Percentiles rank a stretch among this genome's conserved stretches.
Conservation (phyloP, 23 tunicate species). For the Trididemnum clinides region DNA sequence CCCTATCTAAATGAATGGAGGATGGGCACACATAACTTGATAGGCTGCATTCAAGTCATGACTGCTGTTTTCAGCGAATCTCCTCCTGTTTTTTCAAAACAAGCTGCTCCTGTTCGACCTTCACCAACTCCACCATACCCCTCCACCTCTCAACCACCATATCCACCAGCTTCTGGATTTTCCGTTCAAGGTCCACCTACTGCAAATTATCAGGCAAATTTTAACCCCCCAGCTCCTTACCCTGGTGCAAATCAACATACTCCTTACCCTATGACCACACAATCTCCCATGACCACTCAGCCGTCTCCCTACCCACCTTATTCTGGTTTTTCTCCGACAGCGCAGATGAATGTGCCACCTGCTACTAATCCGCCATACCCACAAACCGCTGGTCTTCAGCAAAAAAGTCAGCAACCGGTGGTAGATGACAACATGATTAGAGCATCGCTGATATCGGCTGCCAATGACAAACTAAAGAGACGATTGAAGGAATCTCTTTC, state of each 20-base stretch:
- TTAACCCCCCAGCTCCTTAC: constrained; percentile 60
- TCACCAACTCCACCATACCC: constrained; percentile 43
- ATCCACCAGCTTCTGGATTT: constrained; percentile 38
- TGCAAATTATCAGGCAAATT: constrained; percentile 50
- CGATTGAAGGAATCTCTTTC: constrained; percentile 64
- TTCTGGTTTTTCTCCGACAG: constrained; percentile 34
- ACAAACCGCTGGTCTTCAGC: background rate
- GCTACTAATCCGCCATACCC: constrained; percentile 36
- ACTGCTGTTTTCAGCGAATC: constrained; percentile 70
- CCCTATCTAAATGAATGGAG: constrained; percentile 96
- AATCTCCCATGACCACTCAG: constrained; percentile 2
- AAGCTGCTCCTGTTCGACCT: constrained; percentile 51
- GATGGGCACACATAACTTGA: constrained; percentile 51
- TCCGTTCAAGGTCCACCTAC: constrained; percentile 84
- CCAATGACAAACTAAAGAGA: constrained; percentile 79
- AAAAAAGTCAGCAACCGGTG: constrained; percentile 23
- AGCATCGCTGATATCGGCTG: constrained; percentile 72
- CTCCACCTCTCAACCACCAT: constrained; percentile 3
- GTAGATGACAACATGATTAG: constrained; percentile 70
- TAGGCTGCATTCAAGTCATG: constrained; percentile 77
- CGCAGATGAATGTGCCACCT: constrained; percentile 16
- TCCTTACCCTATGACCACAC: constrained; percentile 53
- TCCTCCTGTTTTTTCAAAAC: constrained; percentile 86
- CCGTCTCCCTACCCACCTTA: constrained; percentile 31
- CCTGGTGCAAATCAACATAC: constrained; percentile 34